A percentile compares a stretch with the other conserved stretches of the same genome.
Evolutionary conservation across 2,113 vertebrate genomes (phyloP).

Genomic region (Sinocyclocheilus anshuiensis): DNA sequence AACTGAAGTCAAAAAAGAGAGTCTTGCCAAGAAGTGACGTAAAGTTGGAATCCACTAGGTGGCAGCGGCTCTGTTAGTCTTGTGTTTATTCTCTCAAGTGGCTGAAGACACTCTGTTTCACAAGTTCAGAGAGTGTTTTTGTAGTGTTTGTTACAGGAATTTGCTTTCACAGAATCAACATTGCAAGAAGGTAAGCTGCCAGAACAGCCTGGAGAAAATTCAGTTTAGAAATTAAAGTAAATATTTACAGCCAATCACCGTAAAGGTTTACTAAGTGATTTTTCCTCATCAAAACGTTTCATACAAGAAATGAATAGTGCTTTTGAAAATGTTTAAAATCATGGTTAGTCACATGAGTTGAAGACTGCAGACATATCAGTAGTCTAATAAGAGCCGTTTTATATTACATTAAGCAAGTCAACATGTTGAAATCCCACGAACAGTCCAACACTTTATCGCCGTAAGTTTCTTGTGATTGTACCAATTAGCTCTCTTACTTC

Average conservation of each 20-base stretch:
- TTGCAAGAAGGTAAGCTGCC: slow-evolving; percentile 24
- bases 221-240: slow-evolving; percentile 1
- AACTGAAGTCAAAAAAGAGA: background rate
- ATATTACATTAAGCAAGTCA: background rate
- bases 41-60: slow-evolving; percentile 23
- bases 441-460: background rate
- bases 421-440: background rate
- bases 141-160: slow-evolving; percentile 38
- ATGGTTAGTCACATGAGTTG: background rate
- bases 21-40: slow-evolving; percentile 5
- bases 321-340: slow-evolving; percentile 10
- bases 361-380: background rate
- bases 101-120: slow-evolving; percentile 10
- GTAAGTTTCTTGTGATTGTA: background rate
- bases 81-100: slow-evolving; percentile 10
- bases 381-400: background rate
- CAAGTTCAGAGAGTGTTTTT: slow-evolving; percentile 16
- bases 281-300: background rate
- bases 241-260: slow-evolving; percentile 28
- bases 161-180: slow-evolving; percentile 28
- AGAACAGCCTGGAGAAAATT: background rate
- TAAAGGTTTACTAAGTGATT: background rate
- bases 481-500: background rate
- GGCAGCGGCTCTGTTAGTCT: slow-evolving; percentile 18
- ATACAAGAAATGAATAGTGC: slow-evolving; percentile 20